Evolutionary conservation across 2,888 invertebrate genomes (phyloP).

Genomic region (Blera fallax): DNA sequence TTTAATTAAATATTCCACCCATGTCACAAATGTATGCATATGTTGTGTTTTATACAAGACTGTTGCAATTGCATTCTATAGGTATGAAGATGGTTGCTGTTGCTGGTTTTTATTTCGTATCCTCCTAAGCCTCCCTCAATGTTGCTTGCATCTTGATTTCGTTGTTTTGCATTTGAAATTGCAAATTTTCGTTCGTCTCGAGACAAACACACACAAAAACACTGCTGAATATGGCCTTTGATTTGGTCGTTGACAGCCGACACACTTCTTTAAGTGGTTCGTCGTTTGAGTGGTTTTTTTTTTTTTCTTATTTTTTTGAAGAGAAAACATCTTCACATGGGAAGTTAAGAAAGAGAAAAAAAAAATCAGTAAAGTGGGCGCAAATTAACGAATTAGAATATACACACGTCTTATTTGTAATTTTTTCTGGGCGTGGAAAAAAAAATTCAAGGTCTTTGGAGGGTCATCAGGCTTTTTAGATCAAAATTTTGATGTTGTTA

Average conservation of each 20-base stretch:
- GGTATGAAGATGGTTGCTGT: background rate
- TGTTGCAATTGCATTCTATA: constrained; percentile 37
- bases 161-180: constrained; percentile 66
- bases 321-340: background rate
- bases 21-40: constrained; percentile 61
- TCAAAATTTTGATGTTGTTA: background rate
- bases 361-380: background rate
- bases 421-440: background rate
- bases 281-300: background rate
- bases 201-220: constrained; percentile 4
- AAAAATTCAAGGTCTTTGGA: background rate
- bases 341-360: constrained; percentile 4
- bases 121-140: constrained; percentile 31
- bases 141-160: constrained; percentile 63
- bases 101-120: constrained; percentile 25
- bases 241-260: constrained; percentile 67
- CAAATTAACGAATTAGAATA: background rate
- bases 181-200: constrained; percentile 50
- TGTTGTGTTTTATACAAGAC: constrained; percentile 22
- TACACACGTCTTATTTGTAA: background rate
- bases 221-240: constrained; percentile 62
- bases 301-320: background rate
- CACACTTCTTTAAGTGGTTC: constrained; percentile 66
- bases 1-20: constrained; percentile 71
- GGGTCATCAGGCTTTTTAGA: background rate